A percentile compares a stretch with the other conserved stretches of the same genome.
Conservation (phyloP, 2,113 vertebrate species). For the Manacus vitellinus region DNA sequence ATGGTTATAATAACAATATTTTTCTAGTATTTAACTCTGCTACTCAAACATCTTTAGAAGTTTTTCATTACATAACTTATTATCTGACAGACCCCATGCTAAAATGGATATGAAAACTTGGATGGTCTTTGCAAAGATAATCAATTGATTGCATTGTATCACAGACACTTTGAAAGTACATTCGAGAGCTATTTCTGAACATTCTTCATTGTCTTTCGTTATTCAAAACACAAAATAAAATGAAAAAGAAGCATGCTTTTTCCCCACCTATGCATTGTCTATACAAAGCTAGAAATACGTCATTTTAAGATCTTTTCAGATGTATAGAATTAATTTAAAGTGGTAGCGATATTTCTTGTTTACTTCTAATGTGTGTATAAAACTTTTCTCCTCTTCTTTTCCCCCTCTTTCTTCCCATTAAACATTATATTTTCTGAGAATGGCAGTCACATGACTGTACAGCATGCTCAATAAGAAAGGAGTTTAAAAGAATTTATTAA, state of each 20-base stretch:
- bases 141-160: not conserved
- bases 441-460: not conserved
- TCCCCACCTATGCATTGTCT: not conserved
- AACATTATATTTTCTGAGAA: not conserved
- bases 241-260: not conserved
- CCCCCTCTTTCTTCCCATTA: not conserved
- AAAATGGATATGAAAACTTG: not conserved
- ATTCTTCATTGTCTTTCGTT: not conserved
- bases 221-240: not conserved
- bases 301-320: not conserved
- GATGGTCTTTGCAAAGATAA: not conserved
- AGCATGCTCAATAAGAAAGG: not conserved
- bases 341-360: not conserved
- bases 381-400: not conserved
- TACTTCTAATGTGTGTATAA: not conserved
- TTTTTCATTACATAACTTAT: not conserved
- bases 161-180: not conserved
- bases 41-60: not conserved
- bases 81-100: not conserved
- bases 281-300: not conserved
- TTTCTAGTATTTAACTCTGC: not conserved
- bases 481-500: not conserved
- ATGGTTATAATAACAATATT: not conserved
- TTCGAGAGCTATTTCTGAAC: not conserved
- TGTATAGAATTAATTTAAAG: not conserved